Evolutionary conservation across 30 jellyfish, hydroid and myxozoan genomes (phyloP).

Genomic region (Calvadosia cruxmelitensis): DNA sequence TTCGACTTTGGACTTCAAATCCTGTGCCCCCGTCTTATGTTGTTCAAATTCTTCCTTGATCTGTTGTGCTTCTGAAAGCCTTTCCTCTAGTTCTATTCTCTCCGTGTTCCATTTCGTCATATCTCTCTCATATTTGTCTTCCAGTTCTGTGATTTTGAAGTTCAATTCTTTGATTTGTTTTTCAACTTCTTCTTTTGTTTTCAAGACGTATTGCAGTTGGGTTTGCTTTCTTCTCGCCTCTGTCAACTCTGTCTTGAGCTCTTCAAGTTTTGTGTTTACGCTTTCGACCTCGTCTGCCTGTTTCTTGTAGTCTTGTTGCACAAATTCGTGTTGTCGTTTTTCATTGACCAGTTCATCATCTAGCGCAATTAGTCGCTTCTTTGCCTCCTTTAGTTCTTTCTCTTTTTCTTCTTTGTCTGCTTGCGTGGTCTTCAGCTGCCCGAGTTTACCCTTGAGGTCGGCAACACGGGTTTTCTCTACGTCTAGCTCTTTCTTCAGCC

Average conservation of each 20-base stretch:
- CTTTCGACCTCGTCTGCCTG: neutral
- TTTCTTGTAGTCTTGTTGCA: neutral
- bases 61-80: neutral
- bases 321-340: neutral
- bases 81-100: neutral
- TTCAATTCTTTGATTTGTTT: neutral
- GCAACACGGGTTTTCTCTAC: neutral
- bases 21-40: neutral
- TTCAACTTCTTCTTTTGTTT: slow-evolving; percentile 1
- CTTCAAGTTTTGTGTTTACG: neutral
- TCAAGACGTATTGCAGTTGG: neutral
- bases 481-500: neutral
- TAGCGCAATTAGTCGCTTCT: neutral
- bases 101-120: neutral
- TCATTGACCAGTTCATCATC: neutral
- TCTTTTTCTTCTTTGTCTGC: neutral
- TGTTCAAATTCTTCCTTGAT: neutral
- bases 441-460: neutral
- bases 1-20: neutral
- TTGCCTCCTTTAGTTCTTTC: neutral
- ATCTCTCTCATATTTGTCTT: neutral
- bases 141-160: neutral
- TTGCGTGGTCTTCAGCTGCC: neutral
- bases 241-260: neutral
- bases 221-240: neutral